Percentiles rank a stretch among this genome's conserved stretches.
These are phyloP conservation scores for Dinocampus coccinellae DNA, from an alignment of 2,888 invertebrate species.

Conservation along the genomic window DNA sequence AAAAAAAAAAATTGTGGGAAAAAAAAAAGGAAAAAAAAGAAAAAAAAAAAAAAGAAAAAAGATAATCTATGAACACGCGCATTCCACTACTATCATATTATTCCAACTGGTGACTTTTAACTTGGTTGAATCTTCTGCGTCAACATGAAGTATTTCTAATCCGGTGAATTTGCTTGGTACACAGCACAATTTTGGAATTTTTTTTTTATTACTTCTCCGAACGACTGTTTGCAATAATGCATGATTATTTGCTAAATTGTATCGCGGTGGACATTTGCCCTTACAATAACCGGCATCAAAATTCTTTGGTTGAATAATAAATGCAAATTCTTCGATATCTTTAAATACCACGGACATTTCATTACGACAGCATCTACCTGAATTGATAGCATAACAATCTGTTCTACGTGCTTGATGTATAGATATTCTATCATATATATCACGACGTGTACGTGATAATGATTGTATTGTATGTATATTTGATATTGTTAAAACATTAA, in stretches of 20 bases:
- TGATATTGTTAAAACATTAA: constrained; percentile 58
- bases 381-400: constrained; percentile 72
- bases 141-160: constrained; percentile 77
- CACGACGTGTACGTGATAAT: constrained; percentile 47
- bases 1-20: neutral
- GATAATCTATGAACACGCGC: constrained; percentile 76
- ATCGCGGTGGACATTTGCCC: constrained; percentile 78
- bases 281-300: constrained; percentile 81
- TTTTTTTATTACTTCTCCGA: constrained; percentile 74
- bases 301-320: constrained; percentile 77
- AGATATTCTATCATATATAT: constrained; percentile 56
- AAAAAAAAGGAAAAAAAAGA: neutral
- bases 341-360: constrained; percentile 77
- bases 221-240: constrained; percentile 79
- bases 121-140: constrained; percentile 75
- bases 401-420: constrained; percentile 69
- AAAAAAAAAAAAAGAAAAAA: neutral
- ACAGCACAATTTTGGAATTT: constrained; percentile 77
- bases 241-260: constrained; percentile 80
- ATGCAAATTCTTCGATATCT: constrained; percentile 76
- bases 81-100: constrained; percentile 79
- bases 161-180: constrained; percentile 77
- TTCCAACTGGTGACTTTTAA: constrained; percentile 78
- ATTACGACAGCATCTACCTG: constrained; percentile 77
- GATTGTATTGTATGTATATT: constrained; percentile 37